phyloP scores from a whole-genome alignment of 2,888 invertebrate species.

The Lysandra bellargus region DNA sequence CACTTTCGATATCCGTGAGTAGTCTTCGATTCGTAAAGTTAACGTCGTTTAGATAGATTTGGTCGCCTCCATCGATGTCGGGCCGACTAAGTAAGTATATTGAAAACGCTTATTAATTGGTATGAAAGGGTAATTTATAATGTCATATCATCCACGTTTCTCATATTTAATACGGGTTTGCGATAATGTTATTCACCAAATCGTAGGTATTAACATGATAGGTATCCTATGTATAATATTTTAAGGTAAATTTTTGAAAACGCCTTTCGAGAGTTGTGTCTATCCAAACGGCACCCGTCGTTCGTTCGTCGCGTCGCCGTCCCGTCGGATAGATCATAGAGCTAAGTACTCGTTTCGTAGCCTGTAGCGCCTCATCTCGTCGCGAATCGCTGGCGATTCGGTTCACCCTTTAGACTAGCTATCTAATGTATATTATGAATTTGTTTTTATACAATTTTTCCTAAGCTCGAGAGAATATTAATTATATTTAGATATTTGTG shows the following conservation, averaged over 20 bases:
- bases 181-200: slow-evolving; percentile 80
- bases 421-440: slow-evolving; percentile 50
- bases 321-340: slow-evolving; percentile 60
- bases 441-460: slow-evolving; percentile 32
- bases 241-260: slow-evolving; percentile 77
- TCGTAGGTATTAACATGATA: slow-evolving; percentile 71
- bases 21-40: slow-evolving; percentile 74
- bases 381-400: slow-evolving; percentile 77
- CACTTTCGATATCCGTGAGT: slow-evolving; percentile 73
- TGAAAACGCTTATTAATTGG: slow-evolving; percentile 82
- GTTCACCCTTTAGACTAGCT: slow-evolving; percentile 71
- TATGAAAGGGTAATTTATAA: slow-evolving; percentile 82
- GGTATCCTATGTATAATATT: slow-evolving; percentile 74
- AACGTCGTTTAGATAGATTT: slow-evolving; percentile 74
- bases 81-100: slow-evolving; percentile 77
- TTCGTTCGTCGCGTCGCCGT: slow-evolving; percentile 58
- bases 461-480: slow-evolving; percentile 18
- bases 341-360: slow-evolving; percentile 60
- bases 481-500: slow-evolving; percentile 54
- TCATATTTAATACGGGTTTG: slow-evolving; percentile 81
- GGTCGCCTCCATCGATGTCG: slow-evolving; percentile 68
- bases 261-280: slow-evolving; percentile 74
- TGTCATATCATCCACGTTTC: slow-evolving; percentile 81
- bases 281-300: slow-evolving; percentile 69
- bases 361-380: slow-evolving; percentile 75